A percentile compares a stretch with the other conserved stretches of the same genome.
Conservation (phyloP, 2,113 vertebrate genomes). For the Indicator indicator region DNA sequence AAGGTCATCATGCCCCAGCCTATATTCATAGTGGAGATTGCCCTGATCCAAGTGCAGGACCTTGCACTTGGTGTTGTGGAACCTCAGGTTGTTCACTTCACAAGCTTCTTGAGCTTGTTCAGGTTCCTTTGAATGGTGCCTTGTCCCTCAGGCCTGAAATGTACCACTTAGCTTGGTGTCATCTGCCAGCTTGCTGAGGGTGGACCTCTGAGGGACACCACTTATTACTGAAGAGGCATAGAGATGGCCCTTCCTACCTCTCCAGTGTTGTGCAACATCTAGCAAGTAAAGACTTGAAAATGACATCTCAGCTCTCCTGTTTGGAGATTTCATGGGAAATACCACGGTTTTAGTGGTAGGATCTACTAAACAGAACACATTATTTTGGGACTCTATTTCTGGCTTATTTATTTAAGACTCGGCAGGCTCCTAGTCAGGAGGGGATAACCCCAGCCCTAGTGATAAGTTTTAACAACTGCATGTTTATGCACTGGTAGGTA, state of each 20-base stretch:
- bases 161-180: not conserved
- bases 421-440: slow-evolving; percentile 45
- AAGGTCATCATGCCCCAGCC: not conserved
- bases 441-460: slow-evolving; percentile 44
- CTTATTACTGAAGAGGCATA: not conserved
- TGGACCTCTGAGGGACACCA: not conserved
- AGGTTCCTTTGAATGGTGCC: not conserved
- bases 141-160: accelerated
- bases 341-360: not conserved
- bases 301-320: not conserved
- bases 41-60: not conserved
- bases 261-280: not conserved
- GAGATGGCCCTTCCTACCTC: not conserved
- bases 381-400: slow-evolving; percentile 39
- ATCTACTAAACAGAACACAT: not conserved
- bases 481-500: slow-evolving; percentile 60
- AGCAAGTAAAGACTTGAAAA: not conserved
- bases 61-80: not conserved
- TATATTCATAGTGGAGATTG: not conserved
- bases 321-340: not conserved
- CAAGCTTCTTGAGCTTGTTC: not conserved
- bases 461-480: slow-evolving; percentile 54
- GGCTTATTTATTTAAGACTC: slow-evolving; percentile 38
- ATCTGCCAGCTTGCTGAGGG: not conserved
- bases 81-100: not conserved